Percentiles rank a stretch among this genome's conserved stretches.
phyloP scores from a whole-genome alignment of 2,888 invertebrate genomes.

The Epinotia bilunana region DNA sequence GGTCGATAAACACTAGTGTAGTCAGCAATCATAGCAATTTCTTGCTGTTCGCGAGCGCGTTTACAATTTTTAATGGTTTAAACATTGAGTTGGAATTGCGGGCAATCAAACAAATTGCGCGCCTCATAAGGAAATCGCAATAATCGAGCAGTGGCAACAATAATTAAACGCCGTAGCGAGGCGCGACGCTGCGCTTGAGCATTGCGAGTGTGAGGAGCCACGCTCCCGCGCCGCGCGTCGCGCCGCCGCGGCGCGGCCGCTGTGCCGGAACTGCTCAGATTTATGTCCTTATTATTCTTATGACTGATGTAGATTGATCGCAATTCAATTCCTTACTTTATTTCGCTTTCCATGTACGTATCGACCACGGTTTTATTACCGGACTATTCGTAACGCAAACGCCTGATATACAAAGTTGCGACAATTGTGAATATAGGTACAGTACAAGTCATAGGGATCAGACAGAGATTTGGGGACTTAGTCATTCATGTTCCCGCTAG shows the following conservation, averaged over 20 bases:
- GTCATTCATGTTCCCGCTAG: too few species aligned
- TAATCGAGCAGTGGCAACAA: slow-evolving; percentile 59
- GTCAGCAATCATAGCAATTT: slow-evolving; percentile 72
- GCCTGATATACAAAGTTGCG: too few species aligned
- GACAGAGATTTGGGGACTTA: too few species aligned
- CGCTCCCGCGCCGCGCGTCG: slow-evolving; percentile 21
- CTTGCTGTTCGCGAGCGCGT: slow-evolving; percentile 65
- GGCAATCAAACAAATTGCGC: slow-evolving; percentile 79
- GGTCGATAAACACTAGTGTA: slow-evolving; percentile 58
- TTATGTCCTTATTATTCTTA: slow-evolving; percentile 29
- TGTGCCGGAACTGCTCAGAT: slow-evolving; percentile 35
- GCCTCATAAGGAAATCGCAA: slow-evolving; percentile 76
- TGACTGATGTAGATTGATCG: slow-evolving; percentile 11
- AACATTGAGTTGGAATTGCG: slow-evolving; percentile 75
- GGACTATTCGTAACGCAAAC: too few species aligned
- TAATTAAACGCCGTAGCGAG: slow-evolving; percentile 76
- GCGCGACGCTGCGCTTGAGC: slow-evolving; percentile 44
- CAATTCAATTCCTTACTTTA: neutral
- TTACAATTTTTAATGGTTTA: slow-evolving; percentile 74
- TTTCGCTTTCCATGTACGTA: neutral
- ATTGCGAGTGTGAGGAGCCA: slow-evolving; percentile 3
- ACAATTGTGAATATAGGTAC: too few species aligned
- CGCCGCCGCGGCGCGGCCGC: neutral
- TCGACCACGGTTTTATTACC: neutral
- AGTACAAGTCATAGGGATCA: too few species aligned